A percentile compares a stretch with the other conserved stretches of the same genome.
Evolutionary conservation across 2,888 invertebrate species (phyloP).

Genomic region (Sinotaia quadrata): DNA sequence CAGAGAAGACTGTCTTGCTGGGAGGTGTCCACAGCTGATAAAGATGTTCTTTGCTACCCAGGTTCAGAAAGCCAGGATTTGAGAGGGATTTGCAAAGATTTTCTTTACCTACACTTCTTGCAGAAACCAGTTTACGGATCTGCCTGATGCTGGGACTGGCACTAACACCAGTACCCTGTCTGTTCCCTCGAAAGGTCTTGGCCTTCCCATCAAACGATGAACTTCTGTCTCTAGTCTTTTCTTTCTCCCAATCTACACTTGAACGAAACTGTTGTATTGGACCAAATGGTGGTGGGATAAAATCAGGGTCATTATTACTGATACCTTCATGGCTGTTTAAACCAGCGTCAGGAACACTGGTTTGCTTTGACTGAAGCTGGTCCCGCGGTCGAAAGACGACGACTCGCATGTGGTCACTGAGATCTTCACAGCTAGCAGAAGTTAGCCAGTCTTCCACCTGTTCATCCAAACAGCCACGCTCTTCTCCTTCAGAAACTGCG

Average conservation of each 20-base stretch:
- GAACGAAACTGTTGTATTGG: slow-evolving; percentile 55
- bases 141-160: slow-evolving; percentile 23
- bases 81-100: slow-evolving; percentile 57
- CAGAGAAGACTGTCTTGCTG: slow-evolving; percentile 29
- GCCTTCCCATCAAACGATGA: slow-evolving; percentile 35
- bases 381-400: slow-evolving; percentile 38
- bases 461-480: too few relatives aligned
- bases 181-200: slow-evolving; percentile 1
- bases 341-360: neutral
- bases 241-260: slow-evolving; percentile 40
- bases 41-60: slow-evolving; percentile 54
- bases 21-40: slow-evolving; percentile 43
- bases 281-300: slow-evolving; percentile 53
- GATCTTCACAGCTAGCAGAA: slow-evolving; percentile 61
- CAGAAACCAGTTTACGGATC: slow-evolving; percentile 39
- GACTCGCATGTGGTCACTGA: slow-evolving; percentile 52
- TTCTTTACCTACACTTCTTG: slow-evolving; percentile 32
- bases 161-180: neutral
- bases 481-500: too few relatives aligned
- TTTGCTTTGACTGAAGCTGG: slow-evolving; percentile 29
- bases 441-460: slow-evolving; percentile 34
- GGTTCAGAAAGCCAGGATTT: slow-evolving; percentile 63
- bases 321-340: neutral
- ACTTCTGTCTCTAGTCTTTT: slow-evolving; percentile 34
- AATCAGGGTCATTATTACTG: slow-evolving; percentile 32